Percentiles rank a stretch among this genome's conserved stretches.
Conservation (phyloP, 2,797 vertebrate species). For the Threskiornis aethiopicus region DNA sequence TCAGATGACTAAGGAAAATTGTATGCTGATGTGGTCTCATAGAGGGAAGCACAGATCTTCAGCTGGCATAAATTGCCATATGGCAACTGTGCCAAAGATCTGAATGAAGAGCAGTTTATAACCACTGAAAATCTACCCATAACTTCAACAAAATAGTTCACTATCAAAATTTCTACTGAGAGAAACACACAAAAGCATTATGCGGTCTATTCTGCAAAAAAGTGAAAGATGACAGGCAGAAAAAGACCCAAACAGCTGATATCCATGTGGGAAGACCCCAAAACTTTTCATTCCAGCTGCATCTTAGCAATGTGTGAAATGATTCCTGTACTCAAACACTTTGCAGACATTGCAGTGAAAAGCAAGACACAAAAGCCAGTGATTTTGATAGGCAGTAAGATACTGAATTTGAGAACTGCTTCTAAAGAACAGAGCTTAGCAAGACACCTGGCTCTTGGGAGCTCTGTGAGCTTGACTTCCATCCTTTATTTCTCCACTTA, state of each 20-base stretch:
- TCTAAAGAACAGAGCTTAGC: background rate
- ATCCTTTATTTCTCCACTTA: background rate
- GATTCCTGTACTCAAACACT: background rate
- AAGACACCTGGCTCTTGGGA: background rate
- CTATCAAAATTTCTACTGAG: background rate
- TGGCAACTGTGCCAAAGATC: background rate
- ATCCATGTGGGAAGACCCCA: background rate
- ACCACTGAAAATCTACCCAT: background rate
- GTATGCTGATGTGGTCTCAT: background rate
- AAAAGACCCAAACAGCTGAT: background rate
- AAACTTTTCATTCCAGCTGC: background rate
- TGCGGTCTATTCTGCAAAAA: background rate
- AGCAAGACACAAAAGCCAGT: background rate
- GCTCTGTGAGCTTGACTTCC: background rate
- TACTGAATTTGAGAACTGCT: background rate
- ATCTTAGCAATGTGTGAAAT: background rate
- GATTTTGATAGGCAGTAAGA: background rate
- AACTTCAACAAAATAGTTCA: background rate
- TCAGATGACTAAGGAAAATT: slow-evolving; percentile 18
- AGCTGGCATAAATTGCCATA: background rate
- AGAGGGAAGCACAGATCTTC: background rate
- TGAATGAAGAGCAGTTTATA: background rate
- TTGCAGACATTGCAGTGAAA: background rate
- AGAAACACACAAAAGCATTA: background rate
- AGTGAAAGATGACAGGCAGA: background rate